Base-by-base conservation (phyloP, 2,888 invertebrate genomes). In the Ormia ochracea region DNA sequence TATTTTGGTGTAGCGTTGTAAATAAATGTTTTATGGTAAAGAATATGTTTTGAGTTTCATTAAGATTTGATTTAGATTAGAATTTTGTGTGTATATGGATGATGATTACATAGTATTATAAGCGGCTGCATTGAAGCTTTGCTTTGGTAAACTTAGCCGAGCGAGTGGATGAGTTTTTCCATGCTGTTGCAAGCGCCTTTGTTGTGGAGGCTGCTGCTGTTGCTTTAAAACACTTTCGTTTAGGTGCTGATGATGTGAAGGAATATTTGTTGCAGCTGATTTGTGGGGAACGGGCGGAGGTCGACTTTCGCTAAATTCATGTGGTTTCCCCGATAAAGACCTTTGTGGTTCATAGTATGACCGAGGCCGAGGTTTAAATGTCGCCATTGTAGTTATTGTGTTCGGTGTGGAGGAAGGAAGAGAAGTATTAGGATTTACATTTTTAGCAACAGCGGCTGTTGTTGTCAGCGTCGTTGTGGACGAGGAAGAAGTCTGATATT, bases 131-230 rank as follows among this genome's bases (percentile, higher is more conserved):
- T 94, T 94, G 90, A 92, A 92, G 91, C 92, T 92, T 85, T 93
- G 92, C 91, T 94, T 93, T 90, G 92, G 93, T 90, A 94, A 92
- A 91, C 94, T 94, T 90, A 97, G 92, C 92, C 94, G 94, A 86
- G 96, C 94, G 87, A 97, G 92, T 83, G 97, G 97, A 92, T 97
- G 97, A 86, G 95, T 96, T 90, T 96, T 96, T 85, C 97, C 97
- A 89, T 96, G 96, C 90, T 97, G 96, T 90, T 95, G 95, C 90
- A 95, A 93, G 90, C 95, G 95, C 84, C 92, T 93, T 88, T 93
- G 88, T 87, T 93, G 88, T 59, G 87, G 56, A 83, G 85, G 93
- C 88, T 93, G 87, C 75, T 84, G 85, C 31, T 76, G 74, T 82
- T 84, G 87, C 36, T 85, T 85, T 77, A 84, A 69, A 81, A 85